Base-by-base conservation (phyloP, 2,113 vertebrate species). In the Misgurnus anguillicaudatus region DNA sequence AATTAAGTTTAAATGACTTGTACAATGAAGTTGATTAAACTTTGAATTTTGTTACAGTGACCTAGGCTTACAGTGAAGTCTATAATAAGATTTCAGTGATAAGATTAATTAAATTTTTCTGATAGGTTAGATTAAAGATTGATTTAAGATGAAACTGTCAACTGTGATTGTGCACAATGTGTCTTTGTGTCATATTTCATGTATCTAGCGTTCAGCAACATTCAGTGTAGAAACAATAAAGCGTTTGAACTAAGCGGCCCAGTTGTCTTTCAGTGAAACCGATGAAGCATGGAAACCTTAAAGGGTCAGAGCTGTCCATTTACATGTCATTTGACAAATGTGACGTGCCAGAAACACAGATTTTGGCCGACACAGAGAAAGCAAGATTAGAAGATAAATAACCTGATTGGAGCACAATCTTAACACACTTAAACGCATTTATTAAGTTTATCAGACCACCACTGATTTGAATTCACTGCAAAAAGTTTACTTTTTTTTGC, bases 221-320 rank as follows among this genome's bases (percentile, higher is more conserved):
- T 21, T 67, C 41, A 21, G 9, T 41, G 31, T 6, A 3, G 38
- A 11, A 19, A 13, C 36, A 70, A 64, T 41, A 69, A 70, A 57
- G 19, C n/a, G 62, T 67, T 13, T 11, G 19, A 75, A 70, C 21
- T 47, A 19, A 7, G 63, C 16, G 45, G 19, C 63, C 63, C 45
- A 72, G 67, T 61, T 61, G 47, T 78, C 24, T 66, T 77, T 78
- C 36, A 82, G 6, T 21, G 10, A 66, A 74, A 61, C 8, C 60
- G 16, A 39, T 78, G 55, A 78, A 53, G 41, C 63, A 11, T 74
- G 36, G 9, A 53, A 64, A 77, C 11, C 24, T 5, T 19, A 57
- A 42, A 71, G 36, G 36, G 10, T 6, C 69, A 79, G 38, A 77
- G 48, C 61, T 47, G 8, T 47, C 9, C 38, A 38, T 47, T 24